Evolutionary conservation across 1,140 invertebrate genomes (phyloP), one percentile per base, ranked within the genome.

Genomic region (Musca vetustissima): DNA sequence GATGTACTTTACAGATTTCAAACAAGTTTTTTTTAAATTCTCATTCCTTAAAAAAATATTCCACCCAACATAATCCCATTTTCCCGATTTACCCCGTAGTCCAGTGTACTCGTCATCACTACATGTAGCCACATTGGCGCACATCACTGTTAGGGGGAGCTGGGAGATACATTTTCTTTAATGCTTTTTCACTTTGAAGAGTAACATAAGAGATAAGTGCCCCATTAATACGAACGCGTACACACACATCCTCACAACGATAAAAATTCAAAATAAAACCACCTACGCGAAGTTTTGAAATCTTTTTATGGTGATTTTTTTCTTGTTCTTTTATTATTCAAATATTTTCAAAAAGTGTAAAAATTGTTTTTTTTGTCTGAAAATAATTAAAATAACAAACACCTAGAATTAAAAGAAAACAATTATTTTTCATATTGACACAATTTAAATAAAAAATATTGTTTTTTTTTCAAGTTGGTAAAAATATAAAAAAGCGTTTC

Each of bases 251-350:
- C 14, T 17, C 25, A 17, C 14, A 59, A 6, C 21, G n/a, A n/a
- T n/a, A n/a, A n/a, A 61, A 61, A 61, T 43, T 43, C 32, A 43
- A 61, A 61, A 61, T 61, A 61, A 61, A 61, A 61, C 57, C 57
- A 61, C 57, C 57, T 61, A 61, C 57, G 57, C 57, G 57, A 61
- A 61, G 57, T 61, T 61, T 61, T 61, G 28, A 61, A 61, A 61
- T 61, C 36, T 61, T 55, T 15, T 43, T n/a, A n/a, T n/a, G n/a
- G n/a, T n/a, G n/a, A n/a, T n/a, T n/a, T 13, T 13, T 9, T 13
- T 1, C 13, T 43, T 43, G 6, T 43, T 43, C 36, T 43, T 43
- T 43, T 43, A 9, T 43, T 43, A 28, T 28, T 25, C 24, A 24
- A 57, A 57, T 28, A 57, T 57, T 57, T 57, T 57, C n/a, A n/a